These are phyloP conservation scores for Macropus fuliginosus DNA, from an alignment of 2,797 vertebrate genomes.

Conservation along the genomic window DNA sequence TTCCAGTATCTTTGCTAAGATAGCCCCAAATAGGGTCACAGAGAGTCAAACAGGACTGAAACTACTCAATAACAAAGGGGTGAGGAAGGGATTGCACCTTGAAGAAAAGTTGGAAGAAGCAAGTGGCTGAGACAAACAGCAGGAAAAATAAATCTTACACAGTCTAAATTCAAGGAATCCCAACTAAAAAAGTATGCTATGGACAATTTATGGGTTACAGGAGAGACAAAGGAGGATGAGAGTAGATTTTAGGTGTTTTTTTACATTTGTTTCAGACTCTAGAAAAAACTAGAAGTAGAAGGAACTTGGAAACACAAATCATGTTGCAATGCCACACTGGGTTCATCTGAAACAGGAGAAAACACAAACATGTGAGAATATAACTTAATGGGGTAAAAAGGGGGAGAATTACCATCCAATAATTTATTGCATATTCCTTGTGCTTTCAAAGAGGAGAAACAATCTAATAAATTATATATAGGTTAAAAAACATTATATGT, in stretches of 20 bases:
- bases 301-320: conserved; percentile 21
- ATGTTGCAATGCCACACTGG: conserved; percentile 1
- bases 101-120: conserved; percentile 32
- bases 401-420: conserved; percentile 36
- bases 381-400: conserved; percentile 1
- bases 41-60: not conserved
- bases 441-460: conserved; percentile 45
- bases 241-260: conserved; percentile 30
- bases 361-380: conserved; percentile 36
- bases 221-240: conserved; percentile 7
- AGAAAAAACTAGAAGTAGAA: conserved; percentile 24
- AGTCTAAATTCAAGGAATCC: conserved; percentile 13
- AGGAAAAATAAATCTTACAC: conserved; percentile 53
- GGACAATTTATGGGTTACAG: conserved; percentile 3
- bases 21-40: not conserved
- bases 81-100: conserved; percentile 22
- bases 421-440: not conserved
- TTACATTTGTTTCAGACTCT: conserved; percentile 51
- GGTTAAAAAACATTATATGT: no score
- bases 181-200: conserved; percentile 54
- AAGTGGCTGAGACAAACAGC: conserved; percentile 46
- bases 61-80: not conserved
- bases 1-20: not conserved
- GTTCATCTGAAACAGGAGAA: conserved; percentile 18
- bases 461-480: not conserved